Percentiles rank a stretch among this genome's conserved stretches.
These are phyloP conservation scores for Dryobota labecula DNA, from an alignment of 2,888 invertebrate species.

Conservation along the genomic window DNA sequence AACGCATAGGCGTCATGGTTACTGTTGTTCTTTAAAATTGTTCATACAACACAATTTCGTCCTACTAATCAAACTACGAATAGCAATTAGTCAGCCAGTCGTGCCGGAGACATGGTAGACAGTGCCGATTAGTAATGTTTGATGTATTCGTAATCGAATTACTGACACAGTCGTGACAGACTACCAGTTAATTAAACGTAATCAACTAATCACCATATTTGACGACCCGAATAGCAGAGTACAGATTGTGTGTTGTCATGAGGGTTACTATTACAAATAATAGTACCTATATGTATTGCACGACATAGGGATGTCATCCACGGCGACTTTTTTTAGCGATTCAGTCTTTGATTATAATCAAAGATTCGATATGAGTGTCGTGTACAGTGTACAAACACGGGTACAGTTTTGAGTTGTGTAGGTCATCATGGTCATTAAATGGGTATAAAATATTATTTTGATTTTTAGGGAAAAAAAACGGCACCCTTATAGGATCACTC, in stretches of 20 bases:
- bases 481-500: no score
- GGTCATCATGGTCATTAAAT: background rate
- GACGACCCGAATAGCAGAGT: slow-evolving; percentile 6
- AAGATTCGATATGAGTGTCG: background rate
- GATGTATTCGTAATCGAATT: slow-evolving; percentile 56
- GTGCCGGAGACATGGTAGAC: slow-evolving; percentile 41
- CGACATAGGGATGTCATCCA: background rate
- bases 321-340: background rate
- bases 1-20: no score
- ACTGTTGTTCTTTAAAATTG: no score
- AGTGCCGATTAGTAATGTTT: slow-evolving; percentile 54
- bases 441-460: background rate
- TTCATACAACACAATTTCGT: slow-evolving; percentile 10
- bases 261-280: background rate
- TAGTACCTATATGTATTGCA: background rate
- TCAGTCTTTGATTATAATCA: no score
- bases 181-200: slow-evolving; percentile 44
- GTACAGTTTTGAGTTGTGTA: background rate
- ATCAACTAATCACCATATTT: slow-evolving; percentile 46
- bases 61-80: slow-evolving; percentile 33
- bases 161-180: slow-evolving; percentile 49
- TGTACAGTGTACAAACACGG: background rate
- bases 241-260: slow-evolving; percentile 2
- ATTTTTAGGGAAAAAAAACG: no score
- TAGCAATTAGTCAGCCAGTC: slow-evolving; percentile 51